phyloP scores from a whole-genome alignment of 2,113 vertebrate genomes.

The Carettochelys insculpta region DNA sequence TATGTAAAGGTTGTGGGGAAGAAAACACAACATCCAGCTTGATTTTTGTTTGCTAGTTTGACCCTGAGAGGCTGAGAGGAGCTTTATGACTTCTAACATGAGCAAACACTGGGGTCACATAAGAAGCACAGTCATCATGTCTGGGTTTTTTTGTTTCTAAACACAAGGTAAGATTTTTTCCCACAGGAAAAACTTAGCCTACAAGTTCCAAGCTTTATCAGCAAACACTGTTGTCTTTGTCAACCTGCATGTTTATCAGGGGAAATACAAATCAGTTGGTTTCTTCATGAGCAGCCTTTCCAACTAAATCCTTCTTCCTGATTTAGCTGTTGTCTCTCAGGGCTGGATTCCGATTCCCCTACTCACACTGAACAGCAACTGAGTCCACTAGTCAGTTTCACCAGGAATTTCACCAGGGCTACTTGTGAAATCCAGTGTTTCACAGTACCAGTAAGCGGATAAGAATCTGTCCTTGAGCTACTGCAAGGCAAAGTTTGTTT shows the following conservation, averaged over 20 bases:
- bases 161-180: slow-evolving; percentile 61
- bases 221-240: rapidly evolving
- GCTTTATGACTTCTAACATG: slow-evolving; percentile 56
- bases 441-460: background rate
- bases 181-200: slow-evolving; percentile 61
- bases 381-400: background rate
- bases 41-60: slow-evolving; percentile 27
- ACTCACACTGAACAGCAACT: background rate
- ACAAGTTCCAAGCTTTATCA: slow-evolving; percentile 12
- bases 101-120: slow-evolving; percentile 53
- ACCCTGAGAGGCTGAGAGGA: slow-evolving; percentile 51
- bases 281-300: background rate
- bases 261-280: background rate
- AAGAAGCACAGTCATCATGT: slow-evolving; percentile 26
- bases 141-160: background rate
- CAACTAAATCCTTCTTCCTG: background rate
- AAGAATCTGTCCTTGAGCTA: no score
- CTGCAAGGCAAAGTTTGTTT: background rate
- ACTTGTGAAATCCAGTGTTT: background rate
- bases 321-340: background rate
- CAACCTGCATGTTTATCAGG: background rate
- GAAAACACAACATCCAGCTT: background rate
- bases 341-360: background rate
- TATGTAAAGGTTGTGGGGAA: background rate
- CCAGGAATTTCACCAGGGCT: background rate